Evolutionary conservation across 2,888 invertebrate species (phyloP), one percentile per base, ranked within the genome.

Genomic region (Caenorhabditis parvicauda): DNA sequence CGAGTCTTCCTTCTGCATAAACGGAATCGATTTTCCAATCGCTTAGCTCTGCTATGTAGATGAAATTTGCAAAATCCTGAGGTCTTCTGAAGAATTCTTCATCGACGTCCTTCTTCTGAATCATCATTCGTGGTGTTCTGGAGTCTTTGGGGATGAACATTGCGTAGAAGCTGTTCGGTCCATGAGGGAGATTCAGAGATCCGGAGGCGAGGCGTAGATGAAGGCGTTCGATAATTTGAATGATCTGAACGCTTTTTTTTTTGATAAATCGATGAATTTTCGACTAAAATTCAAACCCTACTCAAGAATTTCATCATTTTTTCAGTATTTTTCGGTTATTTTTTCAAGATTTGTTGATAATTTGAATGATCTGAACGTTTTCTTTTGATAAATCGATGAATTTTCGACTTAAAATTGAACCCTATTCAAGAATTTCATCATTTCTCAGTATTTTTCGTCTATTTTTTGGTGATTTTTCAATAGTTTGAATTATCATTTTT

Each of bases 401-500:
- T n/a, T n/a, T n/a, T n/a, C n/a, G n/a, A n/a, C n/a, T n/a, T n/a
- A n/a, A n/a, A n/a, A n/a, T n/a, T n/a, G n/a, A n/a, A n/a, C n/a
- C n/a, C n/a, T n/a, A n/a, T n/a, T n/a, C n/a, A n/a, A n/a, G n/a
- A n/a, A n/a, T n/a, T n/a, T n/a, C n/a, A n/a, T n/a, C n/a, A n/a
- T n/a, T n/a, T n/a, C n/a, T n/a, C n/a, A n/a, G n/a, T n/a, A n/a
- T n/a, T n/a, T n/a, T n/a, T n/a, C n/a, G n/a, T n/a, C n/a, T n/a
- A n/a, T n/a, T n/a, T n/a, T n/a, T n/a, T n/a, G n/a, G n/a, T n/a
- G n/a, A n/a, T n/a, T n/a, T n/a, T n/a, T 90, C 87, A 47, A 87
- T 83, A 44, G 94, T 89, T 68, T 84, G 86, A 12, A 93, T 89
- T 12, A 93, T 89, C n/a, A n/a, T n/a, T n/a, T n/a, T n/a, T n/a